These are phyloP conservation scores for Patella caerulea DNA, from an alignment of 2,888 invertebrate species.

Conservation along the genomic window DNA sequence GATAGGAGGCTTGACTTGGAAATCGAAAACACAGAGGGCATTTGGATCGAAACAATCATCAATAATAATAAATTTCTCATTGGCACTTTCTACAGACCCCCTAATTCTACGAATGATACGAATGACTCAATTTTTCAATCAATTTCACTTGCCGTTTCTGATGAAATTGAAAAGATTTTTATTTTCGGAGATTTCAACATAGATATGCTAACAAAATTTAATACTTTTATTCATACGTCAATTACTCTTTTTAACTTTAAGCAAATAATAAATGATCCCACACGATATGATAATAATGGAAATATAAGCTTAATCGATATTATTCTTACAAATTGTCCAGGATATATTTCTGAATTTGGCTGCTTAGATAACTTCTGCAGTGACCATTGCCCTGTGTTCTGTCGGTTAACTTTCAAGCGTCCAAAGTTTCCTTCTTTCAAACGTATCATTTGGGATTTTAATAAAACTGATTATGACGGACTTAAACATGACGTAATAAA, in stretches of 20 bases:
- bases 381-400: not conserved
- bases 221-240: too few relatives aligned
- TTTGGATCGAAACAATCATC: conserved; percentile 1
- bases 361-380: not conserved
- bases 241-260: too few relatives aligned
- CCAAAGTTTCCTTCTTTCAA: not conserved
- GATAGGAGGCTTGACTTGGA: not conserved
- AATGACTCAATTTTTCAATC: not conserved
- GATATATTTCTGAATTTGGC: not conserved
- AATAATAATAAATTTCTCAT: not conserved
- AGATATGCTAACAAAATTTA: too few relatives aligned
- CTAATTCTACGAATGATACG: not conserved
- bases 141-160: not conserved
- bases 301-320: too few relatives aligned
- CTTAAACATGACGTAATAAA: conserved; percentile 1
- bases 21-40: not conserved
- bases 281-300: too few relatives aligned
- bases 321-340: not conserved
- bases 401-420: not conserved
- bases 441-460: not conserved
- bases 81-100: not conserved
- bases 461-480: not conserved
- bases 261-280: too few relatives aligned
- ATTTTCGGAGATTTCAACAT: too few relatives aligned
- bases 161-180: not conserved